Percentiles rank a stretch among this genome's conserved stretches.
These are phyloP conservation scores for Hippocampus guttulatus DNA, from an alignment of 2,113 vertebrate genomes.

Conservation along the genomic window DNA sequence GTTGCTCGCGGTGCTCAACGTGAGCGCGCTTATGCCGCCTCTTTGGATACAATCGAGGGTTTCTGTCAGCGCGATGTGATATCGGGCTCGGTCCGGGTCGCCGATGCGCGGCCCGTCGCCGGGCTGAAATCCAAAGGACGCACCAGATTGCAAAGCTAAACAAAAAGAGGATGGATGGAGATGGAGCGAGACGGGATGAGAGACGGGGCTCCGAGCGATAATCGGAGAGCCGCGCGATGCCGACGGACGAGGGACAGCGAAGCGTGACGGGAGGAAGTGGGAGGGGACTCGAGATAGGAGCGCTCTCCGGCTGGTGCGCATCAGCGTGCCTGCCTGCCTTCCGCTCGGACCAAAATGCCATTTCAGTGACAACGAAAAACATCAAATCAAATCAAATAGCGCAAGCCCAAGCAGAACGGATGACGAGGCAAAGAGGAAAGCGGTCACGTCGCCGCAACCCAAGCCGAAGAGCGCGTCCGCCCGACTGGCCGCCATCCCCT, in stretches of 20 bases:
- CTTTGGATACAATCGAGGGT: no score
- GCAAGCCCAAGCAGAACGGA: neutral
- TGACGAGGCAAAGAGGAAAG: neutral
- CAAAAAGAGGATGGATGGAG: constrained; percentile 55
- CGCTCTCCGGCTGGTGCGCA: constrained; percentile 53
- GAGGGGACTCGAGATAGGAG: constrained; percentile 43
- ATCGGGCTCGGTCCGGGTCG: neutral
- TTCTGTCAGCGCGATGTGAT: neutral
- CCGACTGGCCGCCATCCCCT: neutral
- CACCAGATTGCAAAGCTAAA: constrained; percentile 46
- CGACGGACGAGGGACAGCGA: constrained; percentile 63
- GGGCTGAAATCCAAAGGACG: constrained; percentile 34
- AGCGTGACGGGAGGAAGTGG: constrained; percentile 46
- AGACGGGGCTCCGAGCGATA: constrained; percentile 43
- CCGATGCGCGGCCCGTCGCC: neutral
- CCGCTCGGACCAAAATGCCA: constrained; percentile 15
- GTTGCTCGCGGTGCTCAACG: no score
- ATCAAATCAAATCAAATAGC: neutral
- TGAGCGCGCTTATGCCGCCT: no score
- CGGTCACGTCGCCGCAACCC: neutral
- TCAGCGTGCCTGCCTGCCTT: constrained; percentile 44
- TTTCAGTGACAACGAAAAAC: neutral
- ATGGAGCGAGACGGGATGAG: constrained; percentile 48
- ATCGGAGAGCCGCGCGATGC: constrained; percentile 47
- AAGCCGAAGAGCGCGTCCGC: neutral